These are phyloP conservation scores for Vesta saturnalis DNA, from an alignment of 2,888 invertebrate genomes.

Conservation along the genomic window DNA sequence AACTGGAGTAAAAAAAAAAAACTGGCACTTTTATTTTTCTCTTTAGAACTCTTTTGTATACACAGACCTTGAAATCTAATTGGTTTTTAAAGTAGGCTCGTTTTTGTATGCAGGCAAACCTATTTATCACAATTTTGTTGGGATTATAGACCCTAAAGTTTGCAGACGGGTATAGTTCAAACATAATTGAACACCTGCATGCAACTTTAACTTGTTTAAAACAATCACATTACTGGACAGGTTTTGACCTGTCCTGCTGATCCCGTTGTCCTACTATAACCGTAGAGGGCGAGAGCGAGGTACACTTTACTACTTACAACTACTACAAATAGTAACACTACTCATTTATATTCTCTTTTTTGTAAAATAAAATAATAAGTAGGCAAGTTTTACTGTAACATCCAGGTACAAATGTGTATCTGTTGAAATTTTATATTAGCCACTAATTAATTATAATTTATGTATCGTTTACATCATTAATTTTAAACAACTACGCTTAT, in stretches of 20 bases:
- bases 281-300: conserved; percentile 25
- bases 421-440: neutral
- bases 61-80: conserved; percentile 25
- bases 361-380: conserved; percentile 3
- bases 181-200: conserved; percentile 54
- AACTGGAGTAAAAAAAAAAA: neutral
- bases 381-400: neutral
- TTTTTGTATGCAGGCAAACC: conserved; percentile 18
- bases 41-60: conserved; percentile 20
- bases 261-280: conserved; percentile 28
- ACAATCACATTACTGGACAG: conserved; percentile 55
- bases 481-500: neutral
- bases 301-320: neutral
- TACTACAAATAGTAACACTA: neutral
- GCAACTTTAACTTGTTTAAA: conserved; percentile 46
- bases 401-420: neutral
- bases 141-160: conserved; percentile 26
- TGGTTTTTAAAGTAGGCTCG: conserved; percentile 10
- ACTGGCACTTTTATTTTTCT: conserved; percentile 15
- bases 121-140: conserved; percentile 38
- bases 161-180: conserved; percentile 42
- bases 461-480: neutral
- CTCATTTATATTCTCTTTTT: conserved; percentile 4
- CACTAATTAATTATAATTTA: neutral
- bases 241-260: conserved; percentile 56